Base-by-base conservation (phyloP, 2,113 vertebrate species). In the Poeciliopsis turrubarensis region DNA sequence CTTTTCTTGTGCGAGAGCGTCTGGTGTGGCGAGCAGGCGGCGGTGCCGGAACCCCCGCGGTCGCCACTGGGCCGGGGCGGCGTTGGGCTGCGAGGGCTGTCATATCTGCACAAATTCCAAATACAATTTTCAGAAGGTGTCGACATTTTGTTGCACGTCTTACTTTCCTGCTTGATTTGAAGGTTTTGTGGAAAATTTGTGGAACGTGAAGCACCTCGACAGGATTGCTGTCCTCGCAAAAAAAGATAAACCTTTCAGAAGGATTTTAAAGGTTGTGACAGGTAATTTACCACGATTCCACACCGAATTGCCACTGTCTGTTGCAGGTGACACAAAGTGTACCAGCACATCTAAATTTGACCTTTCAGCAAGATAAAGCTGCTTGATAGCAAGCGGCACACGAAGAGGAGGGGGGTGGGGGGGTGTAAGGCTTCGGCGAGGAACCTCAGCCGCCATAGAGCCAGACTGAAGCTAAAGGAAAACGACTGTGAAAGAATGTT, bases 401-500 rank as follows among this genome's bases (percentile, higher is more conserved):
- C 67, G 72, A 72, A 83, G 29, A 29, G 29, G 29, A 30, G 30
- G 84, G 69, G 67, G 82, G 69, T 29, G 29, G 29, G 29, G 29
- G 29, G n/a, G n/a, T n/a, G 29, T 29, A 65, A 62, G 22, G 73
- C 64, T 27, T 68, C 27, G 60, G 41, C 27, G 8, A 34, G 30
- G 66, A 68, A 39, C 30, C 78, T 68, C 31, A 79, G 63, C 83
- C 68, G 65, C 64, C 68, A 70, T 68, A 82, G 73, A 51, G 32
- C 37, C 75, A 85, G 86, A 79, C 82, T 66, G 70, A 78, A 78
- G 82, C 72, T 68, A 73, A 72, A 85, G 77, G 60, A 80, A 67
- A 72, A 77, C 65, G 85, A 77, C 84, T 81, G 65, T 69, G 70
- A 70, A 65, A 73, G 77, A 61, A 75, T 89, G 89, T 93, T 92